Conservation (phyloP, 2,797 vertebrate species). For the Phrynocephalus vlangalii region DNA sequence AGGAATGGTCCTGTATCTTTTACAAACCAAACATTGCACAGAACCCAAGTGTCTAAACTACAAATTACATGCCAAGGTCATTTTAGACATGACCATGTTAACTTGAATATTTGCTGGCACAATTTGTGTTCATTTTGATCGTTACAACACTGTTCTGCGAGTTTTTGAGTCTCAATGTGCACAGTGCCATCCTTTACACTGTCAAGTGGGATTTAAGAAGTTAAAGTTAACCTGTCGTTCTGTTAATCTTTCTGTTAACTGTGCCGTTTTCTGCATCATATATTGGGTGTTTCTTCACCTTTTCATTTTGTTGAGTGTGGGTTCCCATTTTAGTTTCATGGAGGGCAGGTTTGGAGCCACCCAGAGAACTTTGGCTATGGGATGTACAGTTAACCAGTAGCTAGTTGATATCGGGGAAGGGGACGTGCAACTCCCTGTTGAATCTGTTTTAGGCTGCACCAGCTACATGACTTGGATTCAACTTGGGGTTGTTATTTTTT, state of each 20-base stretch:
- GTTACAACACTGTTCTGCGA: neutral
- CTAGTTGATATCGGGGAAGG: neutral
- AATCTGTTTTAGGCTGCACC: too few relatives aligned
- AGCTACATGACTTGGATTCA: too few relatives aligned
- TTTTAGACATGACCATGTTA: slow-evolving; percentile 22
- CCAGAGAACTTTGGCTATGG: neutral
- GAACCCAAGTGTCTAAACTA: neutral
- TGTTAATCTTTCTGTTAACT: neutral
- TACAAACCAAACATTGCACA: slow-evolving; percentile 42
- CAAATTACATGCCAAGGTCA: slow-evolving; percentile 47
- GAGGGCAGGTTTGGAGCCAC: neutral
- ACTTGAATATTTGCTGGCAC: slow-evolving; percentile 16
- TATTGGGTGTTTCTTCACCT: neutral
- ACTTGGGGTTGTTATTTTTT: too few relatives aligned
- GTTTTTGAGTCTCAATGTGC: neutral
- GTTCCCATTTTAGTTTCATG: neutral
- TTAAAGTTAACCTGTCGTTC: neutral
- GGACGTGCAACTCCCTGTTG: too few relatives aligned
- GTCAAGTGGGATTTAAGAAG: neutral
- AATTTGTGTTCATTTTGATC: slow-evolving; percentile 30
- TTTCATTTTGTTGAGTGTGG: neutral
- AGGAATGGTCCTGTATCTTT: slow-evolving; percentile 14
- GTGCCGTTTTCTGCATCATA: neutral
- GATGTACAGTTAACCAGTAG: too few relatives aligned
- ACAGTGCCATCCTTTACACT: neutral